Evolutionary conservation across 2,113 vertebrate genomes (phyloP).

Genomic region (Sarotherodon lohbergeri): DNA sequence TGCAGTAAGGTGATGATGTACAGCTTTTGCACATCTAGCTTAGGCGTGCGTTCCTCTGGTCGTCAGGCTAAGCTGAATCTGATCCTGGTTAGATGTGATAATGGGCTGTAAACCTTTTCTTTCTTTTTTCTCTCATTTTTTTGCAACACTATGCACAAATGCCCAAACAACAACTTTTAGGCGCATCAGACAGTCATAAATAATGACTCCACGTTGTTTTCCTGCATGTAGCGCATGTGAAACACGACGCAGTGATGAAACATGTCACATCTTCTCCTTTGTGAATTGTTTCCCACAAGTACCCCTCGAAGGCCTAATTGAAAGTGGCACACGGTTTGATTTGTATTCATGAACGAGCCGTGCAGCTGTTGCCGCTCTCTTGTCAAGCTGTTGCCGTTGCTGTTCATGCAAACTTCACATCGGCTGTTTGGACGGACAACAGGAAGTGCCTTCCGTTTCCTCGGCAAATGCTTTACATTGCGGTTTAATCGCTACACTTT

Average conservation of each 20-base stretch:
- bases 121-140: background rate
- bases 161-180: background rate
- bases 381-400: background rate
- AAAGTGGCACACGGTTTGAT: background rate
- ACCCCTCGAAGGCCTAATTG: background rate
- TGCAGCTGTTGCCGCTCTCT: background rate
- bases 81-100: conserved; percentile 21
- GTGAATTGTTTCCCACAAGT: background rate
- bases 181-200: background rate
- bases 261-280: background rate
- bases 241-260: background rate
- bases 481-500: background rate
- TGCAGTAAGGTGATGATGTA: conserved; percentile 17
- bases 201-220: background rate
- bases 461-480: background rate
- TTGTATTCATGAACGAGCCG: conserved; percentile 12
- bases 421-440: background rate
- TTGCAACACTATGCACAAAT: background rate
- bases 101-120: background rate
- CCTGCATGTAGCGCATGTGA: background rate
- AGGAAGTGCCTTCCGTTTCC: background rate
- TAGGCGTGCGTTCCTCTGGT: background rate
- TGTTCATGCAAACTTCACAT: background rate
- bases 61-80: background rate
- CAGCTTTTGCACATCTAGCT: background rate